Base-by-base conservation (phyloP, 1,140 invertebrate species). In the Leptinotarsa defecta region DNA sequence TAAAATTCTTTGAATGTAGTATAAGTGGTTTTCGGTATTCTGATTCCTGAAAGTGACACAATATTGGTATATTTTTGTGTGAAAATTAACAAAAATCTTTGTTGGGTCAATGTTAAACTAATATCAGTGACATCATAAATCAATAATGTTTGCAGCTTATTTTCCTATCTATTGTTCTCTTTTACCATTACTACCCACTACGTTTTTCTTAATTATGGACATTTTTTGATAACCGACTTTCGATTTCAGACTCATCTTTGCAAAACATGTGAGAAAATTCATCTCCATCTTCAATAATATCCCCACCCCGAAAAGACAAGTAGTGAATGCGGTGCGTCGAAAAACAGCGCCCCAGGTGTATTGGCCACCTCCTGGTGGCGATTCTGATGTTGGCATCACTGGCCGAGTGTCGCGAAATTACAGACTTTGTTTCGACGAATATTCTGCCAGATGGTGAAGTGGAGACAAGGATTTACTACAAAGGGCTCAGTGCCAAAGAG, bases 401-500 rank as follows among this genome's bases (percentile, higher is more conserved):
- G 24, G 52, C 20, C 24, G 63, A 62, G 43, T 70, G 72, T 72
- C 63, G 68, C 72, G 62, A 86, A 72, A 84, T 87, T 24, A 83
- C 85, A 62, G 89, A 91, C 83, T 91, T 91, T 82, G 83, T 91
- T 68, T 87, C 89, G 78, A 88, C 85, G 3, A 90, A 91, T 73
- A 83, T 83, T 48, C 83, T 92, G 8, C 78, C 87, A 34, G 91
- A 92, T 80, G 91, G 91, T 20, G 91, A 92, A 76, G 83, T 88
- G 61, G 91, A 92, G 82, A 87, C 87, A 2, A 83, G 90, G 20
- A 86, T 92, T 24, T 88, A 89, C 81, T 90, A 84, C 76, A 87
- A 89, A 71, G 89, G 89, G 13, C 82, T 92, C 20, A 89, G 88
- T 4, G 91, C 90, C 27, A 91, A 91, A 80, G 90, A 92, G 82